These are phyloP conservation scores for Anguilla rostrata DNA, from an alignment of 2,113 vertebrate species.

Conservation along the genomic window DNA sequence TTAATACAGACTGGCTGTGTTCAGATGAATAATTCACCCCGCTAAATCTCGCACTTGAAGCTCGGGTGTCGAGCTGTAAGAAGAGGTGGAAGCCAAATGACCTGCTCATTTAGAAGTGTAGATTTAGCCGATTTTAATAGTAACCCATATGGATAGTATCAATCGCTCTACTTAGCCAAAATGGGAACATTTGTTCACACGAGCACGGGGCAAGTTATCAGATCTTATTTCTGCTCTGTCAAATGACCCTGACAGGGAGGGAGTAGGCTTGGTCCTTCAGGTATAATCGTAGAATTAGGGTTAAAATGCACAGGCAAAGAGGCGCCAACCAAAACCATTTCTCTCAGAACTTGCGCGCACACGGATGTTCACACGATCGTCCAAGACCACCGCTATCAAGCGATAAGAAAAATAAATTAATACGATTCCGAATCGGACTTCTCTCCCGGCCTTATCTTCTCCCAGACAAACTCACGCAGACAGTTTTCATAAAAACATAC, in stretches of 20 bases:
- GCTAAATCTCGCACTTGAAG: neutral
- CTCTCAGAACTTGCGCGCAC: constrained; percentile 36
- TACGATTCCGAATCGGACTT: constrained; percentile 50
- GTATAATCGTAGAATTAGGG: constrained; percentile 1
- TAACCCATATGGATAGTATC: constrained; percentile 28
- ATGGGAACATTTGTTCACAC: constrained; percentile 19
- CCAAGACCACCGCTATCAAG: constrained; percentile 20
- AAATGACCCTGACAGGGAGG: constrained; percentile 22
- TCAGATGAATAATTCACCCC: neutral
- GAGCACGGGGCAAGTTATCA: constrained; percentile 35
- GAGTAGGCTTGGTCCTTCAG: neutral
- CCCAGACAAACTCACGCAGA: constrained; percentile 45
- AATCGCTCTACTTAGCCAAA: constrained; percentile 37
- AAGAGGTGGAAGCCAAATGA: constrained; percentile 1
- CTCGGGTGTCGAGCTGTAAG: neutral
- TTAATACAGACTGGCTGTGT: neutral
- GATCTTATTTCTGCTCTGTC: constrained; percentile 24
- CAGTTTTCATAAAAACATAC: constrained; percentile 68
- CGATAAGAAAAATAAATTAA: constrained; percentile 73
- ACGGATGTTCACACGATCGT: constrained; percentile 38
- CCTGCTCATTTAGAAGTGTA: constrained; percentile 34
- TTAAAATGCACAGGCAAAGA: constrained; percentile 21
- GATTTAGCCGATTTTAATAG: constrained; percentile 18
- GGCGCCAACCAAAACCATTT: constrained; percentile 34
- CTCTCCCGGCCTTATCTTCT: constrained; percentile 55